Conservation (phyloP, 1,140 invertebrate species). For the Lanistes nyassanus region DNA sequence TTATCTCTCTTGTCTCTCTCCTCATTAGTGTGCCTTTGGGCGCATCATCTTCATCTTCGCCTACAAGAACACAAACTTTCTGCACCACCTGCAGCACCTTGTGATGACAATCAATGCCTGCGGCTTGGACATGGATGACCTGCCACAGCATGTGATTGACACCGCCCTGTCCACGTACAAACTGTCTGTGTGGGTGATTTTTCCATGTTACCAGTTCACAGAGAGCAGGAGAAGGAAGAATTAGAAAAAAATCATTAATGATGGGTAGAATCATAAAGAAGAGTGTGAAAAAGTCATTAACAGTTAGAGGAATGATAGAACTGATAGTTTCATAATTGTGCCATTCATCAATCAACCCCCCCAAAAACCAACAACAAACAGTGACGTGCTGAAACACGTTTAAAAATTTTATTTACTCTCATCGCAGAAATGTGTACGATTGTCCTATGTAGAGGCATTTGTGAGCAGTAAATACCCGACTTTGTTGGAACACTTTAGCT, state of each 20-base stretch:
- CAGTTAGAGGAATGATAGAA: no score
- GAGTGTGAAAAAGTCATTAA: neutral
- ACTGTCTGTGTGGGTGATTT: conserved; percentile 60
- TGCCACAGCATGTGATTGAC: conserved; percentile 61
- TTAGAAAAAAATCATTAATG: neutral
- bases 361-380: no score
- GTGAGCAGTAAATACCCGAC: no score
- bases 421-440: no score
- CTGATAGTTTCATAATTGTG: no score
- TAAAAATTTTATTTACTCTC: no score
- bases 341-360: no score
- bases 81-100: conserved; percentile 52
- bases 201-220: neutral
- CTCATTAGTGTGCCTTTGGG: conserved; percentile 62
- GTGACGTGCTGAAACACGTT: no score
- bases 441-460: no score
- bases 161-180: conserved; percentile 65
- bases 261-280: neutral
- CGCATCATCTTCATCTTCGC: conserved; percentile 61
- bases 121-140: conserved; percentile 57
- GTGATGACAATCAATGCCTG: conserved; percentile 58
- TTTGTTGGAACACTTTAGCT: no score
- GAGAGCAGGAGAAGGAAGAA: neutral
- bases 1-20: no score
- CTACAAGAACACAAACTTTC: conserved; percentile 54